Percentiles rank a stretch among this genome's conserved stretches.
These are phyloP conservation scores for Petrocephalus zakoni DNA, from an alignment of 2,113 vertebrate genomes.

Conservation along the genomic window DNA sequence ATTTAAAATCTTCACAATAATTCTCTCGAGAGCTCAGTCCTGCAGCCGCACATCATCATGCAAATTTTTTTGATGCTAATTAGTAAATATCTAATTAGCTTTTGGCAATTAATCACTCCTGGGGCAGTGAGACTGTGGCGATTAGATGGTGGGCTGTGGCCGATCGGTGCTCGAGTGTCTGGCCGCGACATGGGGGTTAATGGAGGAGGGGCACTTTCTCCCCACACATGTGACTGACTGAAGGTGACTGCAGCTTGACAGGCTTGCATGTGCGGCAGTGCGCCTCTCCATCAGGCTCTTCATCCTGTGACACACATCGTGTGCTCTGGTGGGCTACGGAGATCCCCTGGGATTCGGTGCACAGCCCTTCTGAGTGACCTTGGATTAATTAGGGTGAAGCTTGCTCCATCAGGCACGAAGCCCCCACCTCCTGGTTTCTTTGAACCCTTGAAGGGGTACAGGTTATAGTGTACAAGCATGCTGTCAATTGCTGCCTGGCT, in stretches of 20 bases:
- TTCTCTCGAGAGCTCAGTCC: not conserved
- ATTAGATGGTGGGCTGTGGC: not conserved
- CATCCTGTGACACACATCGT: not conserved
- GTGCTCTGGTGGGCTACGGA: not conserved
- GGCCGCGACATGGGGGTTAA: not conserved
- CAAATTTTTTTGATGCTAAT: constrained; percentile 81
- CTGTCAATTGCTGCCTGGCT: not conserved
- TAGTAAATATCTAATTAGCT: constrained; percentile 88
- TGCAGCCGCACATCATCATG: constrained; percentile 68
- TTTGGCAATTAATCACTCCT: constrained; percentile 81
- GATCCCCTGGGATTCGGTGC: not conserved
- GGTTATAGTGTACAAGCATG: not conserved
- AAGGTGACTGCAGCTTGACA: not conserved
- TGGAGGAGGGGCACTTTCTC: not conserved
- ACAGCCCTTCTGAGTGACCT: not conserved
- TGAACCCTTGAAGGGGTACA: not conserved
- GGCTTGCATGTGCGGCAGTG: not conserved
- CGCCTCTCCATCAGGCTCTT: not conserved
- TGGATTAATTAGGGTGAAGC: not conserved
- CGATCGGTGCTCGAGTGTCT: not conserved
- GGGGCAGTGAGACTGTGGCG: constrained; percentile 61
- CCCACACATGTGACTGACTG: not conserved
- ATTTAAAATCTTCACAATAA: not conserved
- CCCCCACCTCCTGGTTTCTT: not conserved
- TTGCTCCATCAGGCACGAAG: not conserved